Percentiles rank a stretch among this genome's conserved stretches.
Evolutionary conservation across 2,113 vertebrate species (phyloP).

Genomic region (Anguilla rostrata): DNA sequence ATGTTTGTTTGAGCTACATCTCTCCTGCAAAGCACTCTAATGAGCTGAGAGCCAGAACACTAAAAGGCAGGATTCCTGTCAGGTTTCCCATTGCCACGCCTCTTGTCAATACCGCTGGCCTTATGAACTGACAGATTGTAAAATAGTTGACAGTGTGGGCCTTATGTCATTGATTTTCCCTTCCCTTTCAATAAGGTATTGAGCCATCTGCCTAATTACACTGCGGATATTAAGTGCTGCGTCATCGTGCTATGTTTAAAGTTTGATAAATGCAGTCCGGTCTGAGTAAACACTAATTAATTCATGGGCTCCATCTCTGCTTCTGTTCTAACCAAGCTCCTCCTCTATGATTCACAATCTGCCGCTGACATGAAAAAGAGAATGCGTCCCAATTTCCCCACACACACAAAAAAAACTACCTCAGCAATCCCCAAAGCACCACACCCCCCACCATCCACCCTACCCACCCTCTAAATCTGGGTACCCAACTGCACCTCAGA

Average conservation of each 20-base stretch:
- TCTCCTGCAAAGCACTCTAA: background rate
- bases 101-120: background rate
- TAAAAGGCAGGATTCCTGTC: background rate
- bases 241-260: background rate
- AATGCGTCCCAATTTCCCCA: background rate
- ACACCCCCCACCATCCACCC: too few relatives aligned
- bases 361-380: background rate
- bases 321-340: background rate
- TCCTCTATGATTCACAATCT: background rate
- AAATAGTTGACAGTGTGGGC: background rate
- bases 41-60: background rate
- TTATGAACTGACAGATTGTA: background rate
- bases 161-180: conserved; percentile 1
- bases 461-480: too few relatives aligned
- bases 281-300: background rate
- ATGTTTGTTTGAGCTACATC: background rate
- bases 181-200: background rate
- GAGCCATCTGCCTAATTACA: conserved; percentile 7
- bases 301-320: background rate
- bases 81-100: background rate
- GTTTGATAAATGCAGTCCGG: conserved; percentile 12
- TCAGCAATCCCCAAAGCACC: background rate
- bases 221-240: conserved; percentile 8
- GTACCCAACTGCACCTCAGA: too few relatives aligned
- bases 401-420: background rate